phyloP scores from a whole-genome alignment of 2,888 invertebrate species.

The Mesorhabditis sp. region DNA sequence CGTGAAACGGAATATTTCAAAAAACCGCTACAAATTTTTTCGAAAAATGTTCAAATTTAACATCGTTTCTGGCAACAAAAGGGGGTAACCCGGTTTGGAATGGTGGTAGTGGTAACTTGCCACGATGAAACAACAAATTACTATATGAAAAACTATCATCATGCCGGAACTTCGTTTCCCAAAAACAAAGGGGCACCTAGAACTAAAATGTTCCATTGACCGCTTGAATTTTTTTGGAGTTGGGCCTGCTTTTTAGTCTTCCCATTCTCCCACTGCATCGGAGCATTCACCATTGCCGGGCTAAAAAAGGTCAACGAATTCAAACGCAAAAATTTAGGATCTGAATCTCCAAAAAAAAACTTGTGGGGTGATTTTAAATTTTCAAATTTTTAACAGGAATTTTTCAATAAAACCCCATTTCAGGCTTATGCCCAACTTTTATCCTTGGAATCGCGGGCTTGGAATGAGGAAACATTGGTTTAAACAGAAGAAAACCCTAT shows the following conservation, averaged over 20 bases:
- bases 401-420: constrained; percentile 21
- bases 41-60: constrained; percentile 18
- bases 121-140: constrained; percentile 15
- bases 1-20: too few relatives aligned
- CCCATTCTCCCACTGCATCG: constrained; percentile 12
- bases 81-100: constrained; percentile 19
- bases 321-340: constrained; percentile 9
- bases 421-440: constrained; percentile 23
- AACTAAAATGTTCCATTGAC: constrained; percentile 25
- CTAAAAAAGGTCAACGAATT: constrained; percentile 21
- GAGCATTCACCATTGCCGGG: constrained; percentile 19
- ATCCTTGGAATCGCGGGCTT: constrained; percentile 24
- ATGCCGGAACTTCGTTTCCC: constrained; percentile 21
- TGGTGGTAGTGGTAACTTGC: constrained; percentile 18
- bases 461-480: constrained; percentile 24
- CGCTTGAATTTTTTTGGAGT: constrained; percentile 21
- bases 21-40: constrained; percentile 25
- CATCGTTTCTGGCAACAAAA: too few relatives aligned
- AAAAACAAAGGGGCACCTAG: too few relatives aligned
- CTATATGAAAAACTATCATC: constrained; percentile 27
- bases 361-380: too few relatives aligned
- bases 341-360: constrained; percentile 9
- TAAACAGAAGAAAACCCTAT: constrained; percentile 22
- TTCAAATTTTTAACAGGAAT: too few relatives aligned
- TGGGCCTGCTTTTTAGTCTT: constrained; percentile 14